Evolutionary conservation across 1,140 invertebrate species (phyloP).

Genomic region (Caenorhabditis brenneri): DNA sequence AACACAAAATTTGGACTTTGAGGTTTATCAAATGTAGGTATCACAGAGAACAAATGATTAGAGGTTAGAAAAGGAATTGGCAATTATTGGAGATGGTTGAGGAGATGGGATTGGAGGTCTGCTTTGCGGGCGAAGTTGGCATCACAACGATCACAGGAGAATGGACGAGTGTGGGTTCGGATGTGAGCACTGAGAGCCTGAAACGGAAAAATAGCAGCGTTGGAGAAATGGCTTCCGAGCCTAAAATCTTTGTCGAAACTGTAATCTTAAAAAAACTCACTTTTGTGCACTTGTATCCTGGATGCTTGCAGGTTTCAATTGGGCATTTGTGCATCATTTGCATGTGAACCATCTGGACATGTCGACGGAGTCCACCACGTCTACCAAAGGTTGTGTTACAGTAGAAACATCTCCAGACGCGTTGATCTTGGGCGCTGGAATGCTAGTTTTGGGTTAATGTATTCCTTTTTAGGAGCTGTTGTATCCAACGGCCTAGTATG

Average conservation of each 20-base stretch:
- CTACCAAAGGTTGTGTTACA: constrained; percentile 55
- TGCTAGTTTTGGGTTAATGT: too few species aligned
- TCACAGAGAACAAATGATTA: too few species aligned
- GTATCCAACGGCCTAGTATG: too few species aligned
- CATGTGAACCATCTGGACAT: constrained; percentile 58
- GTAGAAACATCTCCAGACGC: constrained; percentile 53
- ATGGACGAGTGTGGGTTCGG: constrained; percentile 59
- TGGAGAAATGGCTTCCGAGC: neutral
- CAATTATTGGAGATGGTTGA: constrained; percentile 28
- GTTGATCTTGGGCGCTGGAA: constrained; percentile 42
- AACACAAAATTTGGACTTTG: too few species aligned
- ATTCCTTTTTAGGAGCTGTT: too few species aligned
- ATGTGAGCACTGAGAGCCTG: constrained; percentile 59
- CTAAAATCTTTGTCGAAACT: too few species aligned
- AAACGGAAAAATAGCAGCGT: neutral
- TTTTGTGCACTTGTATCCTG: constrained; percentile 62
- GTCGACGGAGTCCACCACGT: constrained; percentile 56
- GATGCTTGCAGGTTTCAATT: constrained; percentile 56
- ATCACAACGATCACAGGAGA: constrained; percentile 48
- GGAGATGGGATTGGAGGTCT: constrained; percentile 52
- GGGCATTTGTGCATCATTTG: constrained; percentile 56
- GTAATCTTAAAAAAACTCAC: too few species aligned
- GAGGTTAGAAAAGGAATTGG: too few species aligned
- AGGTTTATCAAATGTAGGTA: too few species aligned
- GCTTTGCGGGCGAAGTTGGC: constrained; percentile 56